Conservation (phyloP, 2,113 vertebrate genomes). For the Chrysemys picta region DNA sequence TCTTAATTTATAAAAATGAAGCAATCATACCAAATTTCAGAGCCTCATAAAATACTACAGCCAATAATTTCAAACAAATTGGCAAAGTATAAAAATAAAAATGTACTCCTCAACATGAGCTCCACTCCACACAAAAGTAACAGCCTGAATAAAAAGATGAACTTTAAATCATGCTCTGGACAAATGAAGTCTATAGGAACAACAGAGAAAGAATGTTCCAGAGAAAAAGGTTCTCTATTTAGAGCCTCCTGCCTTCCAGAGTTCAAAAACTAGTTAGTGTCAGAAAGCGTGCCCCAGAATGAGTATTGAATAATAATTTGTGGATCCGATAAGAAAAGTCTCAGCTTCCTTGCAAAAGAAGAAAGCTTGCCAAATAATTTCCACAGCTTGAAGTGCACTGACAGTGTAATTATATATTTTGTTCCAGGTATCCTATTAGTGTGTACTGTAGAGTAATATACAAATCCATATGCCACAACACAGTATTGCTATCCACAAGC, state of each 20-base stretch:
- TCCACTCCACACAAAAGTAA: not conserved
- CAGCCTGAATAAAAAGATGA: not conserved
- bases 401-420: not conserved
- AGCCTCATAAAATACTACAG: fast-evolving
- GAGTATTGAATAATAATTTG: not conserved
- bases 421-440: not conserved
- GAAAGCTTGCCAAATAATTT: not conserved
- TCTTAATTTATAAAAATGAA: not conserved
- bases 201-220: not conserved
- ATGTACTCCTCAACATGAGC: not conserved
- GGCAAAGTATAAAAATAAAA: not conserved
- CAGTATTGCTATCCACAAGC: not conserved
- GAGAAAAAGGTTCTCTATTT: not conserved
- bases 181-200: not conserved
- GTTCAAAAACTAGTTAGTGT: fast-evolving
- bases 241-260: not conserved
- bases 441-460: not conserved
- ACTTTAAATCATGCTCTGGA: not conserved
- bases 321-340: not conserved
- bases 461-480: not conserved
- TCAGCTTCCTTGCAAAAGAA: not conserved
- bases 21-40: not conserved
- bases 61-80: not conserved
- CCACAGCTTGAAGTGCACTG: not conserved
- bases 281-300: not conserved